Evolutionary conservation across 2,113 vertebrate species (phyloP).

Genomic region (Mus musculus): DNA sequence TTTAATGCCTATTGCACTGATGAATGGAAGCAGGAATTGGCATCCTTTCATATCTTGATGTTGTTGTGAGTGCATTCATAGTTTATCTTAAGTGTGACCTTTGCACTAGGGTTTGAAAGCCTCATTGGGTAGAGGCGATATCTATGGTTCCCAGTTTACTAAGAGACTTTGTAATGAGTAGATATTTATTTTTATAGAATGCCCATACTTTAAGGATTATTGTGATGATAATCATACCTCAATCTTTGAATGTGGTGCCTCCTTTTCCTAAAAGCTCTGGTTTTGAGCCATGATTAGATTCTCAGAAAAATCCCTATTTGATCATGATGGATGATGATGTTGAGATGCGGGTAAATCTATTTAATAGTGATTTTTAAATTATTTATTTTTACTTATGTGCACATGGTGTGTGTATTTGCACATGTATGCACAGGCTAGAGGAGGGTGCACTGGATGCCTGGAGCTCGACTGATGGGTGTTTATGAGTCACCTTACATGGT

Average conservation of each 20-base stretch:
- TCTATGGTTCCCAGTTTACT: not conserved
- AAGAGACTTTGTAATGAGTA: conserved; percentile 14
- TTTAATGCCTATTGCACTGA: not conserved
- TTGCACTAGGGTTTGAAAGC: conserved; percentile 38
- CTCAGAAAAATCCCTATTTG: conserved; percentile 16
- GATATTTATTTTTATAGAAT: conserved; percentile 50
- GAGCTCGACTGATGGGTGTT: not conserved
- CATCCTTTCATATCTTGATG: not conserved
- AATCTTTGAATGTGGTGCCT: conserved; percentile 36
- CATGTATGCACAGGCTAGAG: not conserved
- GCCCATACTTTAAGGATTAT: conserved; percentile 23
- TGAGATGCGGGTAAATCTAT: conserved; percentile 26
- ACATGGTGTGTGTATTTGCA: too few relatives aligned
- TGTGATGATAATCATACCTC: conserved; percentile 28
- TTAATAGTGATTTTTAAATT: not conserved
- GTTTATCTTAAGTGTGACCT: not conserved
- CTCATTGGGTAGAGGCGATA: not conserved
- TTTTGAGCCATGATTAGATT: conserved; percentile 49
- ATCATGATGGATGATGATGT: conserved; percentile 42
- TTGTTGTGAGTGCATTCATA: not conserved
- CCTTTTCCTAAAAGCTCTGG: conserved; percentile 19
- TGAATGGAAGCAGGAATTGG: not conserved
- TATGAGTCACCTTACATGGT: not conserved
- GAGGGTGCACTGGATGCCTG: not conserved
- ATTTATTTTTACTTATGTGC: not conserved